Base-by-base conservation (phyloP, 2,888 invertebrate species). In the Sarcophaga subvicina region DNA sequence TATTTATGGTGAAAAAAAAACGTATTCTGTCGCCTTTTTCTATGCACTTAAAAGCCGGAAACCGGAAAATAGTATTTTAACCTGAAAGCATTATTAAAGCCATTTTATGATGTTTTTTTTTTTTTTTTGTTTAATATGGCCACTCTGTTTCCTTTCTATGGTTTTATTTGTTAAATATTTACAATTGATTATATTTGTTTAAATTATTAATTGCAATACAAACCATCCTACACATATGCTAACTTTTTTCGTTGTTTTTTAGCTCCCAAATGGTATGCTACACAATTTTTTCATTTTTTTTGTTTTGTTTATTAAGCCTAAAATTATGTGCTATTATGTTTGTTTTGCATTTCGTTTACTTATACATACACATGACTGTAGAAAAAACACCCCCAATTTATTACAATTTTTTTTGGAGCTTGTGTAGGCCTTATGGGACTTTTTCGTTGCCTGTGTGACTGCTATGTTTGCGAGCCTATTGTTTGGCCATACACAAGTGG, bases 61-160 rank as follows among this genome's bases (percentile, higher is more conserved):
- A 79, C 70, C 76, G 84, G 87, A 87, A 84, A 37, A 63, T 10
- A 75, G 47, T 84, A 62, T 81, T 84, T 37, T 84, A 84, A 25
- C 70, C 67, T 67, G 71, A 81, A 81, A 67, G 67, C 45, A 69
- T 49, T 37, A 49, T 37, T 0, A 66, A 71, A 47, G 45, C 17
- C 17, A 1, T 22, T 10, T 62, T 62, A 47, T 2, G 6, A 25
- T 6, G 67, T 22, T 20, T 20, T 11, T 45, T 47, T 22, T 62
- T 62, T 5, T 45, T 27, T 17, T 37, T 64, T 12, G 6, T 20
- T 5, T 3, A n/a, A 11, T 22, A 62, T 37, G 37, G 37, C 37
- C 37, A 37, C 37, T 37, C 1, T 37, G 37, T 10, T 67, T 45
- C 14, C 60, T 22, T 63, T 62, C 12, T 60, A 69, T 75, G 20